Evolutionary conservation across 1,140 invertebrate species (phyloP).

Genomic region (Atopsyche davidsoni): DNA sequence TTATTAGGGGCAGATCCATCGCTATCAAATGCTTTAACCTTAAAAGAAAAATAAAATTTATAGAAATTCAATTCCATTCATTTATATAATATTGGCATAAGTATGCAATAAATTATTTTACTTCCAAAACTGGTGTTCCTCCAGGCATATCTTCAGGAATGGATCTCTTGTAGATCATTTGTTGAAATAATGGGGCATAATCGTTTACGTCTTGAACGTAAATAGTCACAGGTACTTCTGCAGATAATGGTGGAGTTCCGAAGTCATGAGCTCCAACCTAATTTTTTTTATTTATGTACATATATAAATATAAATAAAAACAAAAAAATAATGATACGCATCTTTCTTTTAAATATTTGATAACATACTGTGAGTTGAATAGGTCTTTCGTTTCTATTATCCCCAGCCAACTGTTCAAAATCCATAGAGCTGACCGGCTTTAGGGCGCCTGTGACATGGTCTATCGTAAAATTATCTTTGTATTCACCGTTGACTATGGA

Average conservation of each 20-base stretch:
- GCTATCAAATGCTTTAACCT: slow-evolving; percentile 74
- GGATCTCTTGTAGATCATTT: slow-evolving; percentile 63
- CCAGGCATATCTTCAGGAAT: slow-evolving; percentile 77
- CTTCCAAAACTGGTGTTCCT: slow-evolving; percentile 73
- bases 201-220: slow-evolving; percentile 87
- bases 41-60: slow-evolving; percentile 15
- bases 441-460: slow-evolving; percentile 66
- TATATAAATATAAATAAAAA: no score
- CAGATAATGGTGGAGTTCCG: slow-evolving; percentile 68
- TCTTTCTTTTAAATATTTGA: no score
- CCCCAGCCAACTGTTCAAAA: slow-evolving; percentile 65
- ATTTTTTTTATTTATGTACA: no score
- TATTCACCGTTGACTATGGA: slow-evolving; percentile 71
- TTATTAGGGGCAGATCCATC: slow-evolving; percentile 85
- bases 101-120: slow-evolving; percentile 34
- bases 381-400: slow-evolving; percentile 58
- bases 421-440: slow-evolving; percentile 64
- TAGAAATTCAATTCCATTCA: neutral
- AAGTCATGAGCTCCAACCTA: slow-evolving; percentile 70
- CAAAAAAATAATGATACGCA: no score
- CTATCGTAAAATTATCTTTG: slow-evolving; percentile 74
- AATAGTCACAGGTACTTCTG: slow-evolving; percentile 68
- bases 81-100: neutral
- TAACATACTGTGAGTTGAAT: slow-evolving; percentile 61
- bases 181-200: slow-evolving; percentile 73